Evolutionary conservation across 2,113 vertebrate genomes (phyloP), one percentile per base, ranked within the genome.

Genomic region (Ammodytes marinus): DNA sequence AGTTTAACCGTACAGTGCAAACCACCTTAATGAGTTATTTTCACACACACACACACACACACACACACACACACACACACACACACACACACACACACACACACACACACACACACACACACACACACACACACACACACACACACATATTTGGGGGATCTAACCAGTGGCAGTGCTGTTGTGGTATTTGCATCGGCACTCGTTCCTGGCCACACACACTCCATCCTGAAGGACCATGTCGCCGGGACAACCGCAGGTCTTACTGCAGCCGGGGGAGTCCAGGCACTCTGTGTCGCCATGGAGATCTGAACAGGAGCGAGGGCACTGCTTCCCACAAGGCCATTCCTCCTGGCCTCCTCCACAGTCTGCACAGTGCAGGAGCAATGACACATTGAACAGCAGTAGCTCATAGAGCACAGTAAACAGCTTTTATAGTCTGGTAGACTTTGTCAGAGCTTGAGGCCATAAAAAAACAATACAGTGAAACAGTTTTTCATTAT

Each of bases 261-360:
- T 83, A 74, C 77, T 93, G 91, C 96, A 97, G 17, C 42, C 86
- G 0, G 12, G 8, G 15, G 1, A 53, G 39, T 95, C 95, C 84
- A 90, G 39, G 74, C 97, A 98, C 68, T 89, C 80, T 0, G 91
- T 93, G 70, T 96, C 95, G 0, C 87, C 91, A 61, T 96, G 95
- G 86, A 97, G 95, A 85, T 98, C 97, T 2, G 94, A 96, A 54
- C 97, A 98, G 82, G 95, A 95, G 15, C 92, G 96, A 0, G 96
- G 96, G 45, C 96, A 97, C 52, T 92, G 92, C 71, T 94, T 94
- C 54, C 95, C 96, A 60, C 96, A 98, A 8, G 89, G 80, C 83
- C 95, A 95, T 12, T 95, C 83, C 35, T 88, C 85, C 80, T 95
- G 95, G 3, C 93, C 95, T 0, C 95, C 95, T 0, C 69, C 87